phyloP scores from a whole-genome alignment of 2,113 vertebrate species.

The Echinops telfairi region DNA sequence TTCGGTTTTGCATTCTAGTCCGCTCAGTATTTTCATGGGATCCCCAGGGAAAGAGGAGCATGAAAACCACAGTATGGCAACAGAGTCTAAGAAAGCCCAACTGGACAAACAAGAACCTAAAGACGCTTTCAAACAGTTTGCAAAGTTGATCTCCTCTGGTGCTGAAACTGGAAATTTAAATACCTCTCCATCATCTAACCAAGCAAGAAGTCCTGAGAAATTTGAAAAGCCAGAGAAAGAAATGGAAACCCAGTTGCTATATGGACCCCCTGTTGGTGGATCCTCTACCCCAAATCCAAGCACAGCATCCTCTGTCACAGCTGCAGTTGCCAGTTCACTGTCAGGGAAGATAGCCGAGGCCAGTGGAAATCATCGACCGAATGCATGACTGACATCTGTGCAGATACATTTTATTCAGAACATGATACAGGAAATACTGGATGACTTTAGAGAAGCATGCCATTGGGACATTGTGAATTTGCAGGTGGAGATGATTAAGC shows the following conservation, averaged over 20 bases:
- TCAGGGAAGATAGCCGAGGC: constrained; percentile 92
- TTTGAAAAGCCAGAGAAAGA: constrained; percentile 88
- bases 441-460: constrained; percentile 96
- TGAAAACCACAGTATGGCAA: constrained; percentile 79
- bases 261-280: constrained; percentile 86
- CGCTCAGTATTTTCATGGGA: constrained; percentile 86
- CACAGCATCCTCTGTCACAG: constrained; percentile 82
- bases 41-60: constrained; percentile 92
- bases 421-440: constrained; percentile 97
- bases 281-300: constrained; percentile 85
- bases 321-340: constrained; percentile 89
- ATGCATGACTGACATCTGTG: constrained; percentile 92
- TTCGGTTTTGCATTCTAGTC: constrained; percentile 87
- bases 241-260: constrained; percentile 85
- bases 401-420: constrained; percentile 97
- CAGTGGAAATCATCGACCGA: constrained; percentile 89
- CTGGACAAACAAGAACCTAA: constrained; percentile 85
- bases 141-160: constrained; percentile 82
- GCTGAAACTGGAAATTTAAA: constrained; percentile 83
- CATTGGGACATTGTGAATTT: constrained; percentile 97
- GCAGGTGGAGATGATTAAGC: constrained; percentile 98
- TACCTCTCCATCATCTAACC: constrained; percentile 72
- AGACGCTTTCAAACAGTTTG: constrained; percentile 86
- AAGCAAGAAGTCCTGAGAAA: constrained; percentile 88
- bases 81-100: constrained; percentile 83